Conservation (phyloP, 2,888 invertebrate species). For the Andricus quercusramuli region DNA sequence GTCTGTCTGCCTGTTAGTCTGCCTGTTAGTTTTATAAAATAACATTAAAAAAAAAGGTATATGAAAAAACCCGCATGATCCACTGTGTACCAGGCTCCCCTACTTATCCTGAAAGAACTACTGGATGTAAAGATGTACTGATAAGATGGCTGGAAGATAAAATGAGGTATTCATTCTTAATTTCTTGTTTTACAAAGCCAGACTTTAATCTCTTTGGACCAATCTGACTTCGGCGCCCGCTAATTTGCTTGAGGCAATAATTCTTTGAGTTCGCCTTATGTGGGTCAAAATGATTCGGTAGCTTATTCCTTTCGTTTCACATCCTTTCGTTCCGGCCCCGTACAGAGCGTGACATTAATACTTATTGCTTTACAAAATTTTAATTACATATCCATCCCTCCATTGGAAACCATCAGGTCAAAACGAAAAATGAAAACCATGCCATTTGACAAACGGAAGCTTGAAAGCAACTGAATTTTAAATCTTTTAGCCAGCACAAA, state of each 20-base stretch:
- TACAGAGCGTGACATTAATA: conserved; percentile 13
- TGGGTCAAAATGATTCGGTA: conserved; percentile 75
- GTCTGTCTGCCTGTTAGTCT: no score
- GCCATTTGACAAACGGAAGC: no score
- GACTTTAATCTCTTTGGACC: not conserved
- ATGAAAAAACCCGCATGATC: no score
- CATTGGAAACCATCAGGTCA: not conserved
- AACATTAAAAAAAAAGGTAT: no score
- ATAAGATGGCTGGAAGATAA: not conserved
- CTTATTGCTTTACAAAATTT: conserved; percentile 17
- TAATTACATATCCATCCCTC: not conserved
- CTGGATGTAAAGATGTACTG: no score
- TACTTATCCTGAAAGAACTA: no score
- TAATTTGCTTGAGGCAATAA: conserved; percentile 51
- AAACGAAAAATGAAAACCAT: no score
- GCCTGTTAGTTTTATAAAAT: no score
- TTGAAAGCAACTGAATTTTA: no score
- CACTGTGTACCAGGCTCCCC: no score
- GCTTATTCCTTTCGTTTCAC: conserved; percentile 60
- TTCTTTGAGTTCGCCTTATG: conserved; percentile 58
- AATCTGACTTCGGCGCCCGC: conserved; percentile 10
- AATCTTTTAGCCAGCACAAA: no score
- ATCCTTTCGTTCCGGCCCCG: conserved; percentile 47
- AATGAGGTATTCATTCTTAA: not conserved
- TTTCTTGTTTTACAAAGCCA: conserved; percentile 1